These are phyloP conservation scores for Chymomyza fuscimana DNA, from an alignment of 2,888 invertebrate genomes.

Conservation along the genomic window DNA sequence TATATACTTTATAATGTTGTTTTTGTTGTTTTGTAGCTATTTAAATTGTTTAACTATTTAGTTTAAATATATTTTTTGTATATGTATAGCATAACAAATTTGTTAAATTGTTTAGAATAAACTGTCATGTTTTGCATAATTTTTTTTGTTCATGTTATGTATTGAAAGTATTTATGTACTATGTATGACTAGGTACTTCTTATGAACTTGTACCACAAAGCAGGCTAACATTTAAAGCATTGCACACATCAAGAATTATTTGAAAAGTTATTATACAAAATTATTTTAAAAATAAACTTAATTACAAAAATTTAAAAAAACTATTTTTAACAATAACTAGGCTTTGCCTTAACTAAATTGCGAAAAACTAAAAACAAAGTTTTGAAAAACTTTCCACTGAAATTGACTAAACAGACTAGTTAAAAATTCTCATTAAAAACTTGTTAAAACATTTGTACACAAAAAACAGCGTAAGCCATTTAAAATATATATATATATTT, in stretches of 20 bases:
- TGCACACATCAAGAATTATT: conserved; percentile 44
- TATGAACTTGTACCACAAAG: conserved; percentile 69
- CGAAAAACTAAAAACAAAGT: not conserved
- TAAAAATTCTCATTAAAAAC: conserved; percentile 24
- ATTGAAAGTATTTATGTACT: conserved; percentile 24
- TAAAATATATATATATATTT: not conserved
- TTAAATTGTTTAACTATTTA: conserved; percentile 25
- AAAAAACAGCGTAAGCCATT: not conserved
- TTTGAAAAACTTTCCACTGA: not conserved
- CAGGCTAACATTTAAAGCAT: conserved; percentile 74
- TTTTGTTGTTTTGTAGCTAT: not conserved
- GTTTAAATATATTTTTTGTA: conserved; percentile 22
- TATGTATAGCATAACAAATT: conserved; percentile 56
- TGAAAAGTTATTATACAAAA: conserved; percentile 32
- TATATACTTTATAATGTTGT: not conserved
- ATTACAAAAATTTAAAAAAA: conserved; percentile 7
- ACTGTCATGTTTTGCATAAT: conserved; percentile 2
- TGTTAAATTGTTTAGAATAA: conserved; percentile 46
- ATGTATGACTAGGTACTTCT: conserved; percentile 61
- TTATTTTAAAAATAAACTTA: conserved; percentile 5
- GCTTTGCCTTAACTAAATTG: conserved; percentile 1
- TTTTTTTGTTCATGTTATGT: conserved; percentile 18
- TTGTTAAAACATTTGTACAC: conserved; percentile 9
- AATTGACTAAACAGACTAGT: conserved; percentile 56
- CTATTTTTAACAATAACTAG: not conserved